Conservation (phyloP, 2,888 invertebrate species). For the Holacanthella duospinosa region DNA sequence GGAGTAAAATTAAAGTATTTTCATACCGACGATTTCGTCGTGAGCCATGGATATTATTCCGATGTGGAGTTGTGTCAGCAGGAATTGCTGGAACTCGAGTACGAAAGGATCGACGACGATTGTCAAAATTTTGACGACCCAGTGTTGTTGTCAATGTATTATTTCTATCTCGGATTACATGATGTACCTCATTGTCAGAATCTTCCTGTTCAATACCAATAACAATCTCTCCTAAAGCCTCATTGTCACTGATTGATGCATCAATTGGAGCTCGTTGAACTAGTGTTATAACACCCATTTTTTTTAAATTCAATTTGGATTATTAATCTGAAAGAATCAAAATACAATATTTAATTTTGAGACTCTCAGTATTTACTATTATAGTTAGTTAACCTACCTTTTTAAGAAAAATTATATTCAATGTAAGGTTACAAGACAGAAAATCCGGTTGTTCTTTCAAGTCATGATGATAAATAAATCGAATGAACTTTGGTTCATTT, state of each 20-base stretch:
- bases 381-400: too few species aligned
- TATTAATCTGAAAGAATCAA: too few species aligned
- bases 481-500: not conserved
- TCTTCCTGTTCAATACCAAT: not conserved
- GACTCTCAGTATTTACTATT: too few species aligned
- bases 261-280: not conserved
- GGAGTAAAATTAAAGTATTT: constrained; percentile 17
- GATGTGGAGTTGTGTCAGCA: constrained; percentile 16
- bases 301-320: too few species aligned
- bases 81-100: constrained; percentile 22
- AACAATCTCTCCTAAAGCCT: not conserved
- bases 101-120: constrained; percentile 8
- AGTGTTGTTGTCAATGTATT: not conserved
- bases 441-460: too few species aligned
- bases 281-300: constrained; percentile 4
- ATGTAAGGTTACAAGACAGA: too few species aligned
- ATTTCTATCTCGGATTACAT: not conserved
- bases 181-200: not conserved
- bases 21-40: constrained; percentile 23
- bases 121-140: not conserved
- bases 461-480: not conserved
- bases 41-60: constrained; percentile 14
- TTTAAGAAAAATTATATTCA: too few species aligned
- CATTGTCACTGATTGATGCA: not conserved
- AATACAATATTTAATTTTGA: too few species aligned